phyloP scores from a whole-genome alignment of 1,140 invertebrate genomes.

The Pemphigus obesinymphae region DNA sequence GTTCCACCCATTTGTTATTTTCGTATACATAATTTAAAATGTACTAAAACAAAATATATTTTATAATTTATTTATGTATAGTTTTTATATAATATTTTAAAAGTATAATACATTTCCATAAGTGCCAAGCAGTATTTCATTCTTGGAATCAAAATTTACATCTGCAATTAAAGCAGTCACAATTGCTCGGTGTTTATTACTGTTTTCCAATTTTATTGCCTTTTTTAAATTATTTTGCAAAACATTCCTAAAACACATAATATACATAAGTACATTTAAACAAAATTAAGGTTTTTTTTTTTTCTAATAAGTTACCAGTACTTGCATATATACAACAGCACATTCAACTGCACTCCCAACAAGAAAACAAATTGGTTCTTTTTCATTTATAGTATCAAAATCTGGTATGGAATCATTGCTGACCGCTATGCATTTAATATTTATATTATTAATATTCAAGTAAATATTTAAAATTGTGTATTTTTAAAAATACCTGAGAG shows the following conservation, averaged over 20 bases:
- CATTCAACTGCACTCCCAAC: not conserved
- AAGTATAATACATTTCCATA: conserved; percentile 1
- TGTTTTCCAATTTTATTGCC: not conserved
- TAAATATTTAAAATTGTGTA: not conserved
- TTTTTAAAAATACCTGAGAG: not conserved
- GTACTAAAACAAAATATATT: not conserved
- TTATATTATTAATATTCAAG: not conserved
- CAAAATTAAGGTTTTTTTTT: not conserved
- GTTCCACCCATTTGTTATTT: not conserved
- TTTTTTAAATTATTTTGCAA: not conserved
- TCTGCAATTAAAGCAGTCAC: not conserved
- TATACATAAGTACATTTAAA: not conserved
- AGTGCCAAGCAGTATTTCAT: conserved; percentile 22
- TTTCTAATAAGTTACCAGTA: conserved; percentile 10
- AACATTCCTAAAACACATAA: conserved; percentile 14
- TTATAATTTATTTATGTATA: not conserved
- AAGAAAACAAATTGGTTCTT: conserved; percentile 29
- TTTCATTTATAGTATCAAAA: conserved; percentile 5
- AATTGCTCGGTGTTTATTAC: not conserved
- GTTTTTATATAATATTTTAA: not conserved
- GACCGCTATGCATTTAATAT: not conserved
- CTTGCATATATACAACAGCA: conserved; percentile 35
- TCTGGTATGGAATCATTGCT: not conserved
- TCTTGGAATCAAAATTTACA: conserved; percentile 28
- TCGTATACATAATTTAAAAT: conserved; percentile 21